A percentile compares a stretch with the other conserved stretches of the same genome.
phyloP scores from a whole-genome alignment of 2,888 invertebrate genomes.

The Deilephila elpenor region DNA sequence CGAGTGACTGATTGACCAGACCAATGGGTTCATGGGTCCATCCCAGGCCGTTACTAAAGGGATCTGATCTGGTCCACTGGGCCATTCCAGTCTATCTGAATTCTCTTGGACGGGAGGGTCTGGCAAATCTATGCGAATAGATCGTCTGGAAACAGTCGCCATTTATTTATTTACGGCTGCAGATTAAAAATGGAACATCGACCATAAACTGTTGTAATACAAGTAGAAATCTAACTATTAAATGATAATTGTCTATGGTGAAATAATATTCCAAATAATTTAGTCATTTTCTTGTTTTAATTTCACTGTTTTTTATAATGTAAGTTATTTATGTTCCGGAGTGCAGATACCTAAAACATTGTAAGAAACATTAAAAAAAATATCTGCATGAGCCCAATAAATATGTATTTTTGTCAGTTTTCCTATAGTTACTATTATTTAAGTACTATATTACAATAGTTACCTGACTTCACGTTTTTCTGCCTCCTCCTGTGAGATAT shows the following conservation, averaged over 20 bases:
- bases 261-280: no score
- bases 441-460: conserved; percentile 57
- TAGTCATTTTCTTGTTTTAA: no score
- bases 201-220: neutral
- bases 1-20: neutral
- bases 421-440: no score
- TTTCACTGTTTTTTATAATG: no score
- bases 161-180: neutral
- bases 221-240: no score
- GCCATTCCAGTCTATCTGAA: conserved; percentile 9
- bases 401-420: no score
- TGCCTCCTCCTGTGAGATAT: conserved; percentile 96
- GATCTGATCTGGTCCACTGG: neutral
- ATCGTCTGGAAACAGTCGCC: conserved; percentile 6
- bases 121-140: conserved; percentile 7
- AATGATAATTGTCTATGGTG: no score
- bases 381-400: no score
- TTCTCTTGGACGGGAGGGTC: neutral
- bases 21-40: neutral
- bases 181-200: neutral
- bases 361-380: no score
- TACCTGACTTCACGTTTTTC: conserved; percentile 97
- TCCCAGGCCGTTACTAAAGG: conserved; percentile 4
- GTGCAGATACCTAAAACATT: no score
- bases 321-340: no score